A percentile compares a stretch with the other conserved stretches of the same genome.
Conservation (phyloP, 2,797 vertebrate genomes). For the Dendrocincla fuliginosa region DNA sequence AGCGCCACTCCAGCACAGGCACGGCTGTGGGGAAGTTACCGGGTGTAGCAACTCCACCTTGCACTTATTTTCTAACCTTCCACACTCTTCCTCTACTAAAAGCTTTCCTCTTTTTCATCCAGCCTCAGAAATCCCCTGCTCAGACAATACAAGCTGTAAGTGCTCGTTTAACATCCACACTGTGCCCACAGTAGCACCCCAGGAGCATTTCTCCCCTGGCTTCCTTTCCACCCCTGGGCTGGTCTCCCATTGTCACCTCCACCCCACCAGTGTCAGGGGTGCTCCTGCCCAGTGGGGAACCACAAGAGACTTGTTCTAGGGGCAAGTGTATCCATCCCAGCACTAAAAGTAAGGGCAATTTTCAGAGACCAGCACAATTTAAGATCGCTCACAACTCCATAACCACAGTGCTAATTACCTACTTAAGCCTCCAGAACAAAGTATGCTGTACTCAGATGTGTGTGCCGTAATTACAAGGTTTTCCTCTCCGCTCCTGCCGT, state of each 20-base stretch:
- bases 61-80: neutral
- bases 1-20: neutral
- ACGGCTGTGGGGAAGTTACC: rapidly evolving
- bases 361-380: constrained; percentile 2
- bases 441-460: constrained; percentile 38
- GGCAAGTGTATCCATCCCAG: neutral
- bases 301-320: neutral
- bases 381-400: constrained; percentile 18
- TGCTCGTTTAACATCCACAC: neutral
- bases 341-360: neutral
- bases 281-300: neutral
- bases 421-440: constrained; percentile 75
- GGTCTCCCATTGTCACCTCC: neutral
- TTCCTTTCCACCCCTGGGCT: neutral
- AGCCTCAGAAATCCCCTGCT: neutral
- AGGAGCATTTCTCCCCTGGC: rapidly evolving
- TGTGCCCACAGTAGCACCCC: neutral
- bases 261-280: rapidly evolving
- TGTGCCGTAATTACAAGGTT: constrained; percentile 51
- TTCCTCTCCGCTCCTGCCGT: neutral
- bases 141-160: neutral
- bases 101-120: neutral
- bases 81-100: neutral
- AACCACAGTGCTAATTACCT: constrained; percentile 62
- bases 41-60: neutral